These are phyloP conservation scores for Clusia tigrina DNA, from an alignment of 2,888 invertebrate genomes.

Conservation along the genomic window DNA sequence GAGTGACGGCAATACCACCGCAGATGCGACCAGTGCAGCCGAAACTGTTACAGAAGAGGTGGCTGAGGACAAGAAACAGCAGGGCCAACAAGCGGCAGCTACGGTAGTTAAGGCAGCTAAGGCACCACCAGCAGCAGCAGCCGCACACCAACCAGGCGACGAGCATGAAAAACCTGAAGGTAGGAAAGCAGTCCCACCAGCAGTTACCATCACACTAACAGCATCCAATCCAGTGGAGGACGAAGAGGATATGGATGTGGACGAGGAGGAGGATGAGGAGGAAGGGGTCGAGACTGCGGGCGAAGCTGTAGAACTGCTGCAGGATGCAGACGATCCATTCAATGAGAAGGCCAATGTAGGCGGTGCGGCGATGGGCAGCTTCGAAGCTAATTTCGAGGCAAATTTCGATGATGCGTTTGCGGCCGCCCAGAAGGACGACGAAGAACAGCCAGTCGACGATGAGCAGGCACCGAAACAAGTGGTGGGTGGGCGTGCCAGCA, in stretches of 20 bases:
- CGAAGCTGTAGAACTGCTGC: slow-evolving; percentile 44
- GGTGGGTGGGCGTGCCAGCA: slow-evolving; percentile 81
- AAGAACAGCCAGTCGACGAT: slow-evolving; percentile 50
- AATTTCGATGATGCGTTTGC: slow-evolving; percentile 66
- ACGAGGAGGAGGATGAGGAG: no score
- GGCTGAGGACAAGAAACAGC: slow-evolving; percentile 25
- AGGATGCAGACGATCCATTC: slow-evolving; percentile 56
- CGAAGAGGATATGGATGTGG: slow-evolving; percentile 46
- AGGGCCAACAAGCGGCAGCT: slow-evolving; percentile 34
- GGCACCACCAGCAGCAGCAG: slow-evolving; percentile 42
- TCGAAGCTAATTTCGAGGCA: slow-evolving; percentile 64
- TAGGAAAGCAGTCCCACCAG: slow-evolving; percentile 39
- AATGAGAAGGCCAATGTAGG: slow-evolving; percentile 47
- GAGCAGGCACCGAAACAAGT: slow-evolving; percentile 71
- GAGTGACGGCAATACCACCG: slow-evolving; percentile 33
- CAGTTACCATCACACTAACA: slow-evolving; percentile 46
- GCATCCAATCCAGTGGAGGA: slow-evolving; percentile 48
- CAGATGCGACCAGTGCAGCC: slow-evolving; percentile 38
- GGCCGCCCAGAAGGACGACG: slow-evolving; percentile 38
- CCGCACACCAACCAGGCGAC: slow-evolving; percentile 37
- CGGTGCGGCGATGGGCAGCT: slow-evolving; percentile 44
- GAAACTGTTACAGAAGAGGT: slow-evolving; percentile 28
- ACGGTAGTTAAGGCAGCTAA: slow-evolving; percentile 41
- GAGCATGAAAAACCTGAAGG: slow-evolving; percentile 46
- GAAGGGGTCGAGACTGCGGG: no score